These are phyloP conservation scores for Hybognathus amarus DNA, from an alignment of 2,797 vertebrate species.

Conservation along the genomic window DNA sequence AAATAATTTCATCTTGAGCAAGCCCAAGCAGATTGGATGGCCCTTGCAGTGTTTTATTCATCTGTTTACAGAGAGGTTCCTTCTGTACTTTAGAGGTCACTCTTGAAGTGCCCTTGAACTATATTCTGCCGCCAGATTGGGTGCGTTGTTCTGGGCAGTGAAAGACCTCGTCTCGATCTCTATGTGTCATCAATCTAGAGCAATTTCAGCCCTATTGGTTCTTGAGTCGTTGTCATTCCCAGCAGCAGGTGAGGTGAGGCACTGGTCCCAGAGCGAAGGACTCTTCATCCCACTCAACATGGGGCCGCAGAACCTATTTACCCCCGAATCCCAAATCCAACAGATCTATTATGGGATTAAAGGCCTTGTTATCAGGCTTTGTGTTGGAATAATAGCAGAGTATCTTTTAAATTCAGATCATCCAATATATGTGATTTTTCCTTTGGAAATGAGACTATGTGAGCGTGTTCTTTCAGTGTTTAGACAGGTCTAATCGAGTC, in stretches of 20 bases:
- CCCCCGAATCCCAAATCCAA: slow-evolving; percentile 62
- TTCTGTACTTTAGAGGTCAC: slow-evolving; percentile 63
- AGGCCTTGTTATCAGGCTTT: slow-evolving; percentile 69
- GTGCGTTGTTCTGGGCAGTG: slow-evolving; percentile 59
- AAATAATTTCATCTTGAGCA: slow-evolving; percentile 4
- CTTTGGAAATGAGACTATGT: slow-evolving; percentile 52
- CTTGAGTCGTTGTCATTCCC: slow-evolving; percentile 69
- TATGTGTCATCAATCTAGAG: slow-evolving; percentile 68
- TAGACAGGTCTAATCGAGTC: slow-evolving; percentile 52
- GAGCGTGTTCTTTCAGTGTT: slow-evolving; percentile 15
- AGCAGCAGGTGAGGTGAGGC: slow-evolving; percentile 68
- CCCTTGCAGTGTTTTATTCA: slow-evolving; percentile 7
- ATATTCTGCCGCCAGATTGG: slow-evolving; percentile 57
- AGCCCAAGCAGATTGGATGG: slow-evolving; percentile 27
- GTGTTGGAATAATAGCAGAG: slow-evolving; percentile 55
- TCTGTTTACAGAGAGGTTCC: slow-evolving; percentile 41
- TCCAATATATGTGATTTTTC: slow-evolving; percentile 57
- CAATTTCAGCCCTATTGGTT: slow-evolving; percentile 70
- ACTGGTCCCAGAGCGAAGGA: slow-evolving; percentile 73
- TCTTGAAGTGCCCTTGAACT: slow-evolving; percentile 59
- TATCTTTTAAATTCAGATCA: slow-evolving; percentile 59
- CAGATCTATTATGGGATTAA: slow-evolving; percentile 77
- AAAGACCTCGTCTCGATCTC: slow-evolving; percentile 63
- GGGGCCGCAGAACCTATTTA: slow-evolving; percentile 68
- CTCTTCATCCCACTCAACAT: slow-evolving; percentile 73